Evolutionary conservation across 2,888 invertebrate genomes (phyloP), one percentile per base, ranked within the genome.

Genomic region (Drosophila quinaria): DNA sequence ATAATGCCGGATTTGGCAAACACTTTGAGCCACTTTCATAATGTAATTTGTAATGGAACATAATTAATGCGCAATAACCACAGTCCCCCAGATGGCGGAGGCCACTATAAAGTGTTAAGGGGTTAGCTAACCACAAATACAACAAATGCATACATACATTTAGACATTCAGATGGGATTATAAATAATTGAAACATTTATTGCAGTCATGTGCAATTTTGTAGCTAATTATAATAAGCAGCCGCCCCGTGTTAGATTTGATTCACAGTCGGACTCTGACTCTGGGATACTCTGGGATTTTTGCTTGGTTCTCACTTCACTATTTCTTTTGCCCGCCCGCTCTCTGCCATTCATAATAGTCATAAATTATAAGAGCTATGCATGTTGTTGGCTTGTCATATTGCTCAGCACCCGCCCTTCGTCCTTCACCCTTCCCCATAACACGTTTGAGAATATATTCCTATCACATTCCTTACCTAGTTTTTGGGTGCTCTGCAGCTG

Each of bases 171-270:
- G 47, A 41, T 56, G 51, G n/a, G 76, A 76, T 83, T 83, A 85
- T 79, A 81, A 81, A 83, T 87, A 87, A 86, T 78, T 84, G 80
- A 85, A 80, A 81, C 86, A 84, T 87, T 87, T 87, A 87, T 87
- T 87, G 87, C 86, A 86, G 81, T 85, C 86, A 80, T 78, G 74
- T 83, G 85, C 83, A 87, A 85, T 87, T 78, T 85, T 80, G 81
- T 73, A 72, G 78, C 87, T 87, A 87, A 87, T 87, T 87, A 87
- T 87, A 87, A 87, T 87, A 81, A 77, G 65, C 78, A 71, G 59
- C 56, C 59, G 62, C 52, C 59, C 58, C 68, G 54, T 61, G 44
- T 55, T 51, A 50, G 35, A 68, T 35, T 51, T 46, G 33, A n/a
- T 17, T 29, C 49, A 29, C 11, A 31, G 6, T 59, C 37, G 25